Base-by-base conservation (phyloP, 2,888 invertebrate species). In the Busseola fusca region DNA sequence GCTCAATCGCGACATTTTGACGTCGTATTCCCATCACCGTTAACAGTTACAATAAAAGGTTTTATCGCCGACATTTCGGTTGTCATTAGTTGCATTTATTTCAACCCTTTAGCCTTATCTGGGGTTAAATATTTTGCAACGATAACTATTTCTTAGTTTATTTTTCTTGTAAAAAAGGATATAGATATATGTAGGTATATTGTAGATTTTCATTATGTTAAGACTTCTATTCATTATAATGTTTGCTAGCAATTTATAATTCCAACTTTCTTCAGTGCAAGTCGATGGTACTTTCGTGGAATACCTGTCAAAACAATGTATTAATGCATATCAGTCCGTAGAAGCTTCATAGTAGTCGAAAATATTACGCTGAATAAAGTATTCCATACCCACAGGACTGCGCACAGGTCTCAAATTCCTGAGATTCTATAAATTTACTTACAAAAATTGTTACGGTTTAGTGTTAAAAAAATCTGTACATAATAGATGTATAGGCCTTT, bases 41-140 rank as follows among this genome's bases (percentile, higher is more conserved):
- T 81, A 75, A 81, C 56, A 56, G 56, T 54, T 69, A 72, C 73
- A 64, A 81, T 87, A 84, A 84, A 84, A 71, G 10, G 5, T 66
- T 86, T 88, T 86, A 88, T 84, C 79, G 76, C 67, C 68, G 65
- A 69, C 69, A 50, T 63, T 57, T 68, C 72, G 37, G 69, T 70
- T 60, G 57, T 72, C 70, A 62, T 58, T 69, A 59, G 40, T 69
- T 69, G 76, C 71, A 64, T 48, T 73, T 74, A 56, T 72, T 83
- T 75, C 48, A 68, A 78, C 56, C 71, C 72, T 64, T 77, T 58
- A n/a, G 18, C 30, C 45, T 34, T 54, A 18, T 16, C 12, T 54
- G 42, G 60, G 60, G 77, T 37, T 30, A 16, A 25, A 34, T 42
- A 34, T 42, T 58, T n/a, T 12, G 7, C 3, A n/a, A 12, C 9